Evolutionary conservation across 2,888 invertebrate genomes (phyloP).

Genomic region (Hydroisotoma schaefferi): DNA sequence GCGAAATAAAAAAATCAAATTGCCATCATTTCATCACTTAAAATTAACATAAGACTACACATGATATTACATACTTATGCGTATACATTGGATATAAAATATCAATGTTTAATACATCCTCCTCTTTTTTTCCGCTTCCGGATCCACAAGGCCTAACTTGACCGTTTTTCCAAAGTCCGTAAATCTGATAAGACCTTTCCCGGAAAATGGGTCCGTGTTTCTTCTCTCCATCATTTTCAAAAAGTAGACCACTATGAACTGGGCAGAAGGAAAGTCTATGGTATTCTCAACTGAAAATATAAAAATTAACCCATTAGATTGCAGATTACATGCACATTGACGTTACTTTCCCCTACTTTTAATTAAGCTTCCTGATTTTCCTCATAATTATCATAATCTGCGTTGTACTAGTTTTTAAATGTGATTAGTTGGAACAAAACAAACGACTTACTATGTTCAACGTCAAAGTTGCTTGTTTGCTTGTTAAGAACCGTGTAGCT

Average conservation of each 20-base stretch:
- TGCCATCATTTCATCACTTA: too few relatives aligned
- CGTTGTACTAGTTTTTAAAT: too few relatives aligned
- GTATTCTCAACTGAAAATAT: slow-evolving; percentile 27
- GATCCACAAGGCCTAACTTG: slow-evolving; percentile 5
- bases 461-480: slow-evolving; percentile 32
- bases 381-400: background rate
- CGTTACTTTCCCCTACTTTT: background rate
- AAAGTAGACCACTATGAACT: slow-evolving; percentile 32
- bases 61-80: too few relatives aligned
- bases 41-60: too few relatives aligned
- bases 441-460: slow-evolving; percentile 29
- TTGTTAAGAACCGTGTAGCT: slow-evolving; percentile 37
- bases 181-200: slow-evolving; percentile 21
- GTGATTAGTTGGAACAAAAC: background rate
- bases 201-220: slow-evolving; percentile 21
- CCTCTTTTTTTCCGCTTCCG: slow-evolving; percentile 4
- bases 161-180: slow-evolving; percentile 8
- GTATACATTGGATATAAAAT: too few relatives aligned
- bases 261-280: slow-evolving; percentile 39
- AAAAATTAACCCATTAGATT: too few relatives aligned
- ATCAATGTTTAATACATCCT: slow-evolving; percentile 14
- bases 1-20: too few relatives aligned
- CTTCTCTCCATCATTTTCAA: slow-evolving; percentile 28
- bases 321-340: too few relatives aligned
- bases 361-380: background rate